Base-by-base conservation (phyloP, 2,888 invertebrate genomes). In the Drosophila barbarae region DNA sequence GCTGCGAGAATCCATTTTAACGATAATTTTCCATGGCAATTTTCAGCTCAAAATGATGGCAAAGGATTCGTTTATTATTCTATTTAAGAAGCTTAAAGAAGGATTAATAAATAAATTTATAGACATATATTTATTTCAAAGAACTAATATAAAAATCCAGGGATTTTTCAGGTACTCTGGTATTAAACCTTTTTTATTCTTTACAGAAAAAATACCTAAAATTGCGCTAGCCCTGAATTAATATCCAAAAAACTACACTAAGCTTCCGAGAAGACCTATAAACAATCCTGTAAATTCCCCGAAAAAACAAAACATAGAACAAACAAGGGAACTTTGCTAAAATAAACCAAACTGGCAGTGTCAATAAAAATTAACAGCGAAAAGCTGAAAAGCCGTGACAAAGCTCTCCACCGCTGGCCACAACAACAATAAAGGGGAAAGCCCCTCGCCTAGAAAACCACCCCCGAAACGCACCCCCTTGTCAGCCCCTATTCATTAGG, bases 341-440 rank as follows among this genome's bases (percentile, higher is more conserved):
- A 57, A 32, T 28, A 10, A 46, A 10, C 47, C 36, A 21, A 26
- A 49, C 53, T 55, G 41, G 26, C 42, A 67, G 49, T 65, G 75
- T 75, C 77, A 72, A 82, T 77, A 69, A 83, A 77, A 77, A 79
- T 67, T 61, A 77, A 79, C 58, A 56, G 52, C 56, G 52, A 49
- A 49, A 69, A 69, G 55, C 50, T 30, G 60, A 39, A 73, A 77
- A 75, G 71, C 70, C 64, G 35, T 52, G 51, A 39, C 64, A 76
- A 67, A 73, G 69, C 70, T 30, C 18, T 30, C 21, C 61, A 36
- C 68, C 68, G 64, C 55, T 51, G 53, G 52, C 71, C 75, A 47
- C 73, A 75, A 65, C 58, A 65, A 26, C 47, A 67, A 23, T 9
- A 42, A 41, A 41, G 21, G 3, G 28, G 18, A 38, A 18, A 47